Evolutionary conservation across 2,888 invertebrate species (phyloP), one percentile per base, ranked within the genome.

Genomic region (Minunthozetes semirufus): DNA sequence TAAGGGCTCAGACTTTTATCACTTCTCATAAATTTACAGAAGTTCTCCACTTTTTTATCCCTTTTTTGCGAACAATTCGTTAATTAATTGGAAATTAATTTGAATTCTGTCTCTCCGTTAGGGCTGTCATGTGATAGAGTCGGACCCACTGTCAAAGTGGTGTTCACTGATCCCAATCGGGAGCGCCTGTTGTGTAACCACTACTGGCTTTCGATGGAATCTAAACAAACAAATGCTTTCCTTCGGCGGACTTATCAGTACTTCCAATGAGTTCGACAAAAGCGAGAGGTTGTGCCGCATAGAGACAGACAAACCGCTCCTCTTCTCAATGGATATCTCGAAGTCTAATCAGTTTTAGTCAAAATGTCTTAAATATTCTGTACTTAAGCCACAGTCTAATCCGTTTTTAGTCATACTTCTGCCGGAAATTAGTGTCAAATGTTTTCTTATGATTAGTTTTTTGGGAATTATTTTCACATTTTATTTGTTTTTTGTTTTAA

Each of bases 161-260:
- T 74, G 74, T 71, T 74, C 74, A 71, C 13, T 74, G 11, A 50
- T 74, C 1, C 73, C 74, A 17, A 29, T 74, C 17, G 48, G 38
- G 3, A 42, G 50, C 25, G 68, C 70, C 29, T 48, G 25, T 42
- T 50, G 17, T 19, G n/a, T 70, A 19, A 71, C 53, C 15, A 74
- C 74, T 11, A 5, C 25, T 59, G 74, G 74, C 22, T 48, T 74
- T 56, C 74, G 70, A 11, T 74, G 74, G 74, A 74, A 74, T 71
- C 48, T 74, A 3, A 48, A 50, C n/a, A 71, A 74, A 22, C 15
- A 50, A 13, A 33, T n/a, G 17, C 70, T 74, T 17, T 68, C 68
- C n/a, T 70, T 74, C 22, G 74, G 74, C 22, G 33, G 38, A 22
- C 33, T 74, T 22, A 74, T 74, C 9, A 74, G 74, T 59, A 70